These are phyloP conservation scores for Scelioninae gen. 1 DNA, from an alignment of 2,888 invertebrate genomes.

Conservation along the genomic window DNA sequence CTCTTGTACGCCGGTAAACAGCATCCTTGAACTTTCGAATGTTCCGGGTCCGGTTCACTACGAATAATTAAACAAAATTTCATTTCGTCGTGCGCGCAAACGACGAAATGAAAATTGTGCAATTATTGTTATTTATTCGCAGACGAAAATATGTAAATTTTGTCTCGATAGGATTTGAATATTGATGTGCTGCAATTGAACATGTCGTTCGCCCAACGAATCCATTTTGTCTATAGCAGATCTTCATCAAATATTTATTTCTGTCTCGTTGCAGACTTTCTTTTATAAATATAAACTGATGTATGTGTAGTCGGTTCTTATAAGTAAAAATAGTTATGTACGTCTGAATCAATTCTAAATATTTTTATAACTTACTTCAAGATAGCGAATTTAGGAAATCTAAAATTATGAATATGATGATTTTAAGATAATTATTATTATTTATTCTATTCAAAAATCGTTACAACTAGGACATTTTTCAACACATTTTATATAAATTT, in stretches of 20 bases:
- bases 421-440: too few species aligned
- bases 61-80: constrained; percentile 34
- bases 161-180: constrained; percentile 14
- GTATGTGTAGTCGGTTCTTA: too few species aligned
- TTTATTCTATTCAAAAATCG: too few species aligned
- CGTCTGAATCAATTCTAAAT: too few species aligned
- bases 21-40: constrained; percentile 55
- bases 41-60: constrained; percentile 1
- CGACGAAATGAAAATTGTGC: background rate
- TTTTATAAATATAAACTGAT: constrained; percentile 21
- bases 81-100: constrained; percentile 12
- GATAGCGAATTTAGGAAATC: too few species aligned
- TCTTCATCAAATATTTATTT: constrained; percentile 27
- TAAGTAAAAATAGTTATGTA: too few species aligned
- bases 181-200: constrained; percentile 32
- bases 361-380: too few species aligned
- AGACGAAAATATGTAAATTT: constrained; percentile 11
- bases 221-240: constrained; percentile 11
- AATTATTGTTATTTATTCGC: constrained; percentile 33
- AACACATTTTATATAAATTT: too few species aligned
- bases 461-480: too few species aligned
- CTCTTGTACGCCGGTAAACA: constrained; percentile 40
- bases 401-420: too few species aligned
- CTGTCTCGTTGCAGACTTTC: constrained; percentile 7
- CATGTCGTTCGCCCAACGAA: constrained; percentile 30